phyloP scores from a whole-genome alignment of 2,797 vertebrate species.

The Anguilla obscura region DNA sequence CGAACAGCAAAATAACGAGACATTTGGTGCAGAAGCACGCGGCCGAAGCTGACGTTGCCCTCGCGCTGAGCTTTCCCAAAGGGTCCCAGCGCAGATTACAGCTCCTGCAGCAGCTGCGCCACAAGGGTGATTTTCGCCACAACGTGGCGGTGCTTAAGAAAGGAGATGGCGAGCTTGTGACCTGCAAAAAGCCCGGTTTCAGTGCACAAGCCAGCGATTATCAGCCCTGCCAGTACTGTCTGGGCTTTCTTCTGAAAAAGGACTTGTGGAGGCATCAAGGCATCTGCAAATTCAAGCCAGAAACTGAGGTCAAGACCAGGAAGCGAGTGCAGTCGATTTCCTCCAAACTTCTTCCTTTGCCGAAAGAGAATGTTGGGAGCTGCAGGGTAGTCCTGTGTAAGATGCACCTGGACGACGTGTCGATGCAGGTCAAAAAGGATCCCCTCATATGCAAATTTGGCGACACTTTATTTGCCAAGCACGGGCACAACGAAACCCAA shows the following conservation, averaged over 20 bases:
- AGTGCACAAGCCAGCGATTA: neutral
- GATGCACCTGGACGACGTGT: slow-evolving; percentile 29
- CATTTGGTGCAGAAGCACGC: neutral
- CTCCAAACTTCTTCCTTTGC: neutral
- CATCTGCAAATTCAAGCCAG: neutral
- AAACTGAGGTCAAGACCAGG: neutral
- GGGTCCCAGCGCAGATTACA: neutral
- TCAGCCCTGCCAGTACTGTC: neutral
- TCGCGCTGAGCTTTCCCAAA: neutral
- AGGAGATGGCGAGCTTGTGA: neutral
- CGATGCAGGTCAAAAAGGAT: neutral
- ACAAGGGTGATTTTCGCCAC: neutral
- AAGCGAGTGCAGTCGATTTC: neutral
- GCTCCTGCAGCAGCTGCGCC: neutral
- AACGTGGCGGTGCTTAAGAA: neutral
- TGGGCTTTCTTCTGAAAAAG: neutral
- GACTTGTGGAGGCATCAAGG: neutral
- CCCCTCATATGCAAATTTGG: neutral
- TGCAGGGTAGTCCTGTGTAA: slow-evolving; percentile 17
- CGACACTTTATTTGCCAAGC: slow-evolving; percentile 8
- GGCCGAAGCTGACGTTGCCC: neutral
- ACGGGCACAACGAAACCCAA: neutral
- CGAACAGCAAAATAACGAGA: neutral
- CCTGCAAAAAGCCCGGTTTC: neutral
- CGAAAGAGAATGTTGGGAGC: neutral